Conservation (phyloP, 1,140 invertebrate genomes). For the Pseudomyrmex concolor region DNA sequence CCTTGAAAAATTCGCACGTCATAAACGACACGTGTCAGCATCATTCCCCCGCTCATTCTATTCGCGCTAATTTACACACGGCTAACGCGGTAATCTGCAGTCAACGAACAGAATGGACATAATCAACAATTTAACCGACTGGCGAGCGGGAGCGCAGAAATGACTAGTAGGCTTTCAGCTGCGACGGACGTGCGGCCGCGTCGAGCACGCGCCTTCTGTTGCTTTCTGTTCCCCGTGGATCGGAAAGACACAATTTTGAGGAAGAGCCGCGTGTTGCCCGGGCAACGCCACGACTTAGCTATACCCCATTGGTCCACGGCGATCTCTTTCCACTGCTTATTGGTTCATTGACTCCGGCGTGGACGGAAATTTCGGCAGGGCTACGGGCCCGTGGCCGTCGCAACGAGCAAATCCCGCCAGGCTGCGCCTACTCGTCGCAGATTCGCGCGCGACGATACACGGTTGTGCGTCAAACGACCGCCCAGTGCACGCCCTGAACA, state of each 20-base stretch:
- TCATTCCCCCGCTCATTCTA: slow-evolving; percentile 8
- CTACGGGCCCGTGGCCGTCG: slow-evolving; percentile 32
- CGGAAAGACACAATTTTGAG: slow-evolving; percentile 86
- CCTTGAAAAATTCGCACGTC: not conserved
- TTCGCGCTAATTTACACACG: slow-evolving; percentile 69
- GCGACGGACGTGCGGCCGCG: not conserved
- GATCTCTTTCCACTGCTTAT: slow-evolving; percentile 81
- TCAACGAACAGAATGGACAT: slow-evolving; percentile 84
- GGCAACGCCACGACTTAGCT: slow-evolving; percentile 80
- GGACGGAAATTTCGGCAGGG: slow-evolving; percentile 78
- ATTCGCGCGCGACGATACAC: slow-evolving; percentile 4
- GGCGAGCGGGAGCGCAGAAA: slow-evolving; percentile 73
- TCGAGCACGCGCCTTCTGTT: slow-evolving; percentile 30
- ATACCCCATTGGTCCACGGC: slow-evolving; percentile 80
- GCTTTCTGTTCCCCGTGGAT: slow-evolving; percentile 80
- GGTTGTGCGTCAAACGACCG: not conserved
- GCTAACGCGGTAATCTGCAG: slow-evolving; percentile 68
- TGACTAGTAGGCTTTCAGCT: slow-evolving; percentile 3
- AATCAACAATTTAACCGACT: slow-evolving; percentile 85
- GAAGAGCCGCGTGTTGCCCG: slow-evolving; percentile 84
- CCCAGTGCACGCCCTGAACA: not conserved
- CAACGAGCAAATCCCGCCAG: not conserved
- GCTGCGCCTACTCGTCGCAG: not conserved
- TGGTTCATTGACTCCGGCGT: slow-evolving; percentile 73
- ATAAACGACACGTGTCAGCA: too few species aligned